phyloP scores from a whole-genome alignment of 1,140 invertebrate genomes.

The Eciton burchellii region DNA sequence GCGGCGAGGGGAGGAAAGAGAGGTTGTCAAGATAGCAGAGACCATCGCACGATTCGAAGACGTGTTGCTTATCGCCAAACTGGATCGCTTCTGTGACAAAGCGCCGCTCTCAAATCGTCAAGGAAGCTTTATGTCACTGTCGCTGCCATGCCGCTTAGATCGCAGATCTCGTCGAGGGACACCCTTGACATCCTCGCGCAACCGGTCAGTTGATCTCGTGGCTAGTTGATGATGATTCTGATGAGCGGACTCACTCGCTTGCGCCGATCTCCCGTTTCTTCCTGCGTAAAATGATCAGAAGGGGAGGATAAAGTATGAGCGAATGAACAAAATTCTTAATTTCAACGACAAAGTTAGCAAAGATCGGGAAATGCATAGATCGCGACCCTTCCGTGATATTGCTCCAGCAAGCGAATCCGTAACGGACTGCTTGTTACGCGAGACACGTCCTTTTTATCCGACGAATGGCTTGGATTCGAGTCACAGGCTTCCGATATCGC shows the following conservation, averaged over 20 bases:
- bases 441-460: constrained; percentile 1
- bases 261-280: too few species aligned
- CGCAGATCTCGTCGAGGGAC: constrained; percentile 70
- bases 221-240: not conserved
- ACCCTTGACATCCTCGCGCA: constrained; percentile 64
- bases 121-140: constrained; percentile 47
- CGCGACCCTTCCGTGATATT: too few species aligned
- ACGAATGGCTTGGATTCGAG: not conserved
- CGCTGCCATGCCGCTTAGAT: constrained; percentile 68
- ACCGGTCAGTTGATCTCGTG: constrained; percentile 60
- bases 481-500: not conserved
- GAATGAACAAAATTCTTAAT: not conserved
- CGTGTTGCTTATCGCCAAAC: not conserved
- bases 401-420: too few species aligned
- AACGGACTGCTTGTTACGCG: constrained; percentile 2
- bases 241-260: too few species aligned
- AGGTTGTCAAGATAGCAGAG: not conserved
- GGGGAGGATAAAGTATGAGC: too few species aligned
- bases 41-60: not conserved
- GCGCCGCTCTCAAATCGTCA: constrained; percentile 19
- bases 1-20: not conserved
- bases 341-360: not conserved
- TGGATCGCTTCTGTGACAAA: constrained; percentile 2
- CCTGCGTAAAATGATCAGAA: too few species aligned
- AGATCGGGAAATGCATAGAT: too few species aligned